These are phyloP conservation scores for Carassius gibelio DNA, from an alignment of 2,113 vertebrate genomes.

Conservation along the genomic window DNA sequence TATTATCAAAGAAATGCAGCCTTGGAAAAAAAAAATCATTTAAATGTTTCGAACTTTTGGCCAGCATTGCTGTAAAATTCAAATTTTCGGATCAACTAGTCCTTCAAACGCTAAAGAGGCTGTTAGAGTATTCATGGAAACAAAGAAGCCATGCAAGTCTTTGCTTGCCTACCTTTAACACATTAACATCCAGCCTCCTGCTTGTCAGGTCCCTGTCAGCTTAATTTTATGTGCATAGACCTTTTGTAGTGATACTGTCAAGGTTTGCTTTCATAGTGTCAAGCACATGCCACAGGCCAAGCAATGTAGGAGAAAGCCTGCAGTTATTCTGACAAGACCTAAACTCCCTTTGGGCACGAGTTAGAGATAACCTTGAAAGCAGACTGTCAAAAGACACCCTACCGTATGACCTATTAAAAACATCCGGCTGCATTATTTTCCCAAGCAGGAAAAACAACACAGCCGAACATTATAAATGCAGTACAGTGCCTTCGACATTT, in stretches of 20 bases:
- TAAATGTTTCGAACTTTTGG: too few species aligned
- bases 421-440: constrained; percentile 43
- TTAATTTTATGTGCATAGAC: constrained; percentile 53
- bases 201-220: constrained; percentile 50
- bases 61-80: not conserved
- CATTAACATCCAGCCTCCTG: constrained; percentile 39
- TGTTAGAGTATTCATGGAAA: not conserved
- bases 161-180: constrained; percentile 33
- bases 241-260: constrained; percentile 45
- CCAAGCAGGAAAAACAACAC: constrained; percentile 28
- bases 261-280: constrained; percentile 44
- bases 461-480: constrained; percentile 26
- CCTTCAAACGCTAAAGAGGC: not conserved
- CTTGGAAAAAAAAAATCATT: too few species aligned
- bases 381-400: constrained; percentile 51
- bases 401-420: constrained; percentile 54
- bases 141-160: constrained; percentile 12
- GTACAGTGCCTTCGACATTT: constrained; percentile 14
- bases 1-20: too few species aligned
- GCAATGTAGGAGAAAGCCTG: constrained; percentile 43
- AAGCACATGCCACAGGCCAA: constrained; percentile 47
- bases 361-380: constrained; percentile 60
- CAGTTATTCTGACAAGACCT: constrained; percentile 45
- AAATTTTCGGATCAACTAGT: not conserved
- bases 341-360: constrained; percentile 52